Evolutionary conservation across 1,140 invertebrate genomes (phyloP).

Genomic region (Sinonovacula constricta): DNA sequence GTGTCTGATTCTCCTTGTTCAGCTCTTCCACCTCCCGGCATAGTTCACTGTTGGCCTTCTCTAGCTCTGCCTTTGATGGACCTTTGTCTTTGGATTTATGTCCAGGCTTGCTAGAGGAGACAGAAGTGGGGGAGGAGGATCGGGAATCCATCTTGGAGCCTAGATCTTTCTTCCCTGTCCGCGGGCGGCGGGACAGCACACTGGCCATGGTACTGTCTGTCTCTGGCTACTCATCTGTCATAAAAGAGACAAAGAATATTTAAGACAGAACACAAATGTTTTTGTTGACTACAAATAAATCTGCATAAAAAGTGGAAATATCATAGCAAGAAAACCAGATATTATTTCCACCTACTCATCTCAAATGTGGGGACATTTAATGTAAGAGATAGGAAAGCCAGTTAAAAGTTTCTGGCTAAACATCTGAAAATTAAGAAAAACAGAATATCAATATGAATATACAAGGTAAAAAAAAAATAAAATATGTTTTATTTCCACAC

Average conservation of each 20-base stretch:
- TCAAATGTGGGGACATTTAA: no score
- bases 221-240: constrained; percentile 31
- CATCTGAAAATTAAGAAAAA: no score
- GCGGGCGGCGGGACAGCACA: not conserved
- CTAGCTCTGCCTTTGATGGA: constrained; percentile 56
- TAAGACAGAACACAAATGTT: no score
- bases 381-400: no score
- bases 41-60: constrained; percentile 62
- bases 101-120: constrained; percentile 37
- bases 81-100: constrained; percentile 23
- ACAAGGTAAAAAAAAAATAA: no score
- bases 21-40: constrained; percentile 56
- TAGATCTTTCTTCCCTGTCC: constrained; percentile 32
- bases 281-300: no score
- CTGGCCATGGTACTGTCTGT: constrained; percentile 7
- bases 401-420: no score
- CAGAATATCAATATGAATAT: no score
- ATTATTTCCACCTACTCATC: no score
- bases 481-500: no score
- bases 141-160: constrained; percentile 13
- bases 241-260: not conserved
- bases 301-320: no score
- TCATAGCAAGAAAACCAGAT: no score
- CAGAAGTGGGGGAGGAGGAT: constrained; percentile 14
- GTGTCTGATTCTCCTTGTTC: constrained; percentile 57